phyloP scores from a whole-genome alignment of 2,797 vertebrate genomes.

The Podargus strigoides region DNA sequence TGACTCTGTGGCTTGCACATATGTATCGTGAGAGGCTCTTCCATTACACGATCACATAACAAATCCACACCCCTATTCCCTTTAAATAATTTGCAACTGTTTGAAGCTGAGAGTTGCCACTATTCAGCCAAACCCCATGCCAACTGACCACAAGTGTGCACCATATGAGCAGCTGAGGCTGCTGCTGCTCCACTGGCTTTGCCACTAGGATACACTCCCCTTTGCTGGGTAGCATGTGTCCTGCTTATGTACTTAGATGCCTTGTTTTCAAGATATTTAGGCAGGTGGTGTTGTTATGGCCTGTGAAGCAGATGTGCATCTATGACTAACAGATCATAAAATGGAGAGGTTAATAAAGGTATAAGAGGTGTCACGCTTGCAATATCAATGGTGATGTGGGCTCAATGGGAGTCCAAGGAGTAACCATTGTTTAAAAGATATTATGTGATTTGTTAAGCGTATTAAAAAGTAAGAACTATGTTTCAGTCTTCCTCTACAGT shows the following conservation, averaged over 20 bases:
- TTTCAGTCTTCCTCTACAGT: background rate
- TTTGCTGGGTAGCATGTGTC: background rate
- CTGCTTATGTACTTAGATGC: background rate
- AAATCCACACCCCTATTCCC: conserved; percentile 11
- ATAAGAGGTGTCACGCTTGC: conserved; percentile 33
- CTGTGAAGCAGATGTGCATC: conserved; percentile 58
- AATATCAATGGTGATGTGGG: background rate
- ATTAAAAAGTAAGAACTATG: conserved; percentile 36
- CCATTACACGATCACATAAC: background rate
- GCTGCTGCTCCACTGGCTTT: background rate
- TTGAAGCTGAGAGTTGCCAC: background rate
- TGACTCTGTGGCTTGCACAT: background rate
- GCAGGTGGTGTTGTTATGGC: conserved; percentile 59
- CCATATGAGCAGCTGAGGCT: background rate
- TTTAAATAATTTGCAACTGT: background rate
- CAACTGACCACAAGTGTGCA: background rate
- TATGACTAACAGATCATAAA: conserved; percentile 67
- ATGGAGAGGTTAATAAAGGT: conserved; percentile 66
- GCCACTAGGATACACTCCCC: background rate
- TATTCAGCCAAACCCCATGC: background rate
- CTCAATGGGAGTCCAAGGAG: background rate
- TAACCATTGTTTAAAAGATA: conserved; percentile 36
- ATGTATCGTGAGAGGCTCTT: background rate
- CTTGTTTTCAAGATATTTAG: conserved; percentile 29
- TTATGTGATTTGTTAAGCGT: conserved; percentile 34